Evolutionary conservation across 2,797 vertebrate genomes (phyloP), one percentile per base, ranked within the genome.

Genomic region (Peromyscus attwateri): DNA sequence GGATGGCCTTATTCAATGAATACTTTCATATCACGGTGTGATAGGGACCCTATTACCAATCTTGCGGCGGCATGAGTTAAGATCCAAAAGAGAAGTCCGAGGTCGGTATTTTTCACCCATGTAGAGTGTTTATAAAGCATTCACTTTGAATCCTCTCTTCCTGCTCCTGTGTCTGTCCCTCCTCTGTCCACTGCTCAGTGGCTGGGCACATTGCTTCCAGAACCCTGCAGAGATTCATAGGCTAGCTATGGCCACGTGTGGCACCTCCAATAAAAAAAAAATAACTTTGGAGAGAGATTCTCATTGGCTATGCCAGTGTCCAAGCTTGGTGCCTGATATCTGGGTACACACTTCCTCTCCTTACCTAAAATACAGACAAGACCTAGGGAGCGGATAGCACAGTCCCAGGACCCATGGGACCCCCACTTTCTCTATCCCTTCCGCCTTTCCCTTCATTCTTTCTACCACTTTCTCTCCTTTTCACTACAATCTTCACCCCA

Each of bases 31-130:
- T 94, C 94, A 87, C 96, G 92, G 85, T 94, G 55, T 96, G 94
- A 64, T 43, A 84, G 75, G 89, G 92, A 77, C 93, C 89, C 94
- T 82, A 79, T 81, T 92, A 64, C 82, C 70, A 88, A 70, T 94
- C 91, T 89, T 87, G 91, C 52, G 87, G 95, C 94, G 92, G 97
- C 95, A 49, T 93, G 95, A 96, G 80, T 91, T 92, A 96, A 95
- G 96, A 79, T 85, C 81, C 90, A 96, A 82, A 95, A 94, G 14
- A 90, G 79, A 93, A 96, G 95, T 75, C 77, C 92, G 96, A 82
- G 60, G 82, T 71, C 91, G 87, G 85, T 94, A 89, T 91, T 96
- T 92, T 87, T 93, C 87, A 77, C 64, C 87, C 83, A 37, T 79
- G 89, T 60, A 55, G 94, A 79, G 87, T 81, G 75, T 96, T 89